Conservation (phyloP, 2,113 vertebrate genomes). For the Thryonomys swinderianus region DNA sequence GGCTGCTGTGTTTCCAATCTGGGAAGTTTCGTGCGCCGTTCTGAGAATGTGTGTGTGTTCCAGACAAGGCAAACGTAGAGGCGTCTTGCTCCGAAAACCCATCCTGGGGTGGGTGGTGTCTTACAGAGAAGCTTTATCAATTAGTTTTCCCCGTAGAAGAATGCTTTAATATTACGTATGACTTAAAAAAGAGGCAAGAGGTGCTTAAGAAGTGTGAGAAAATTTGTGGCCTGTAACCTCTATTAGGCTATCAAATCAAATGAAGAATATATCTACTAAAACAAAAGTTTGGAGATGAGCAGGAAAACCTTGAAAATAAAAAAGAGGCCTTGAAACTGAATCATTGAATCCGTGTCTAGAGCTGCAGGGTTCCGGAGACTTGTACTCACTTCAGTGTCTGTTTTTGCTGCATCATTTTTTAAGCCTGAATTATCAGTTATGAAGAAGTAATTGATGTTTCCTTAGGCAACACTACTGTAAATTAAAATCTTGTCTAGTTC, state of each 20-base stretch:
- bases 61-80: background rate
- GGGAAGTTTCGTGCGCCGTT: background rate
- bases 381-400: background rate
- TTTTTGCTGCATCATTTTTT: background rate
- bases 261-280: conserved; percentile 2
- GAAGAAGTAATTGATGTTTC: background rate
- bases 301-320: conserved; percentile 20
- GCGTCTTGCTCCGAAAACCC: conserved; percentile 5
- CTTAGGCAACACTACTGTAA: background rate
- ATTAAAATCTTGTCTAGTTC: conserved; percentile 1
- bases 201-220: conserved; percentile 14
- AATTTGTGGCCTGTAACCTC: conserved; percentile 27
- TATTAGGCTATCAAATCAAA: conserved; percentile 53
- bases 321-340: background rate
- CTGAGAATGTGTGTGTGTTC: background rate
- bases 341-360: background rate
- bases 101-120: background rate
- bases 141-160: conserved; percentile 41
- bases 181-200: background rate
- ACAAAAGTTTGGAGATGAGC: background rate
- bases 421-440: background rate
- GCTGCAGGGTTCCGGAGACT: background rate
- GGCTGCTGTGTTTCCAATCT: background rate
- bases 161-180: background rate
- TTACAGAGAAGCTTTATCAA: background rate